phyloP scores from a whole-genome alignment of 2,888 invertebrate species.

The Agrenia bidenticulata region DNA sequence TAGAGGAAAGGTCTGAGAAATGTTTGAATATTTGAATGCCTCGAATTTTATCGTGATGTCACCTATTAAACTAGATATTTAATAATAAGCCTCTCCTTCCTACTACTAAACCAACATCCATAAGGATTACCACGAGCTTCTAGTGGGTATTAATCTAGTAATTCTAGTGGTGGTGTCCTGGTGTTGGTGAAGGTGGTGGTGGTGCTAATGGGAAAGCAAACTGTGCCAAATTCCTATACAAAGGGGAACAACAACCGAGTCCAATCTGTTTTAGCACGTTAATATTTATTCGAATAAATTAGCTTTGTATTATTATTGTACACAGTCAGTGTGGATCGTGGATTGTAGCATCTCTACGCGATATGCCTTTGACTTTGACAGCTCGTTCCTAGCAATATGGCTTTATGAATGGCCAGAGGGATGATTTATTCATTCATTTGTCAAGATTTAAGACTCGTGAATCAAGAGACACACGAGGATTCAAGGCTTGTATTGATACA shows the following conservation, averaged over 20 bases:
- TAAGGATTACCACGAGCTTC: too few species aligned
- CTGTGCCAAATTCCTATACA: conserved; percentile 41
- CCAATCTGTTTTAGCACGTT: conserved; percentile 23
- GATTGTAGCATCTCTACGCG: not conserved
- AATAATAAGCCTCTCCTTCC: conserved; percentile 2
- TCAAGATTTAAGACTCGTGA: not conserved
- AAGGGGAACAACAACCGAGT: conserved; percentile 24
- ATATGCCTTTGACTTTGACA: not conserved
- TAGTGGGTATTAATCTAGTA: too few species aligned
- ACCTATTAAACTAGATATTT: conserved; percentile 12
- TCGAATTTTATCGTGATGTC: not conserved
- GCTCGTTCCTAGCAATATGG: not conserved
- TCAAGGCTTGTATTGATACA: too few species aligned
- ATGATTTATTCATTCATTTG: conserved; percentile 1
- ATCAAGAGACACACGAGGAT: too few species aligned
- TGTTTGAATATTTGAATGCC: conserved; percentile 4
- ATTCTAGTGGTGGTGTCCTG: too few species aligned
- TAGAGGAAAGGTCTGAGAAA: not conserved
- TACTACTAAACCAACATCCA: too few species aligned
- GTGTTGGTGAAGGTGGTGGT: too few species aligned
- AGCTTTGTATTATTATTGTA: not conserved
- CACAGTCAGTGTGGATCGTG: too few species aligned
- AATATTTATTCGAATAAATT: conserved; percentile 9
- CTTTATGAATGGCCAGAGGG: not conserved
- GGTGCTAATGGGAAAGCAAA: conserved; percentile 31